Evolutionary conservation across 2,113 vertebrate genomes (phyloP).

Genomic region (Ariopsis seemanni): DNA sequence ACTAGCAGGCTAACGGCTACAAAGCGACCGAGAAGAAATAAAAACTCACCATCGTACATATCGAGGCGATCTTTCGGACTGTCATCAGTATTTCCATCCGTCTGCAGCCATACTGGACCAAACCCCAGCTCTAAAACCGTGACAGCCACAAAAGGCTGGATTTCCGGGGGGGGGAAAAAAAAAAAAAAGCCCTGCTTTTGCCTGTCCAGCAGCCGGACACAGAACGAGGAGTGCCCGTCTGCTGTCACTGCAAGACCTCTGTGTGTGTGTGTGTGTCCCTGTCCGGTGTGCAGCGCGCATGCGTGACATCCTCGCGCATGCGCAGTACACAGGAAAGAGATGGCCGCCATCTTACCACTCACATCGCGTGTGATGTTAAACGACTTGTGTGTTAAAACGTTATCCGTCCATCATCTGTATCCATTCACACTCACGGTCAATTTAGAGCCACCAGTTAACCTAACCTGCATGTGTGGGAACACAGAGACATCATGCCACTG

Average conservation of each 20-base stretch:
- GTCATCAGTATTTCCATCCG: conserved; percentile 94
- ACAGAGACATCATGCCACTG: too few relatives aligned
- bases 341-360: too few relatives aligned
- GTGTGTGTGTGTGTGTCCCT: background rate
- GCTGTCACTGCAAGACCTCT: conserved; percentile 48
- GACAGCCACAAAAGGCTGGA: conserved; percentile 69
- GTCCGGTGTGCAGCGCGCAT: conserved; percentile 8
- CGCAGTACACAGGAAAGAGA: background rate
- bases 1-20: conserved; percentile 13
- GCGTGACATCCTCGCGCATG: background rate
- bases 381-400: too few relatives aligned
- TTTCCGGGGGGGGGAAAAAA: conserved; percentile 65
- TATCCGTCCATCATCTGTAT: too few relatives aligned
- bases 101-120: conserved; percentile 78
- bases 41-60: conserved; percentile 88
- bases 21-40: background rate
- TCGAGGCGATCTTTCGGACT: conserved; percentile 92
- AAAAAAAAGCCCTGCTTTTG: conserved; percentile 14
- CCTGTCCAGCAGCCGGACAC: conserved; percentile 53
- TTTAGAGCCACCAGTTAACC: too few relatives aligned
- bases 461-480: too few relatives aligned
- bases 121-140: conserved; percentile 71
- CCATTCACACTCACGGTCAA: too few relatives aligned
- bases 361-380: too few relatives aligned
- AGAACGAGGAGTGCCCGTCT: conserved; percentile 51